These are phyloP conservation scores for Sinosuthora webbiana DNA, from an alignment of 2,113 vertebrate species.

Conservation along the genomic window DNA sequence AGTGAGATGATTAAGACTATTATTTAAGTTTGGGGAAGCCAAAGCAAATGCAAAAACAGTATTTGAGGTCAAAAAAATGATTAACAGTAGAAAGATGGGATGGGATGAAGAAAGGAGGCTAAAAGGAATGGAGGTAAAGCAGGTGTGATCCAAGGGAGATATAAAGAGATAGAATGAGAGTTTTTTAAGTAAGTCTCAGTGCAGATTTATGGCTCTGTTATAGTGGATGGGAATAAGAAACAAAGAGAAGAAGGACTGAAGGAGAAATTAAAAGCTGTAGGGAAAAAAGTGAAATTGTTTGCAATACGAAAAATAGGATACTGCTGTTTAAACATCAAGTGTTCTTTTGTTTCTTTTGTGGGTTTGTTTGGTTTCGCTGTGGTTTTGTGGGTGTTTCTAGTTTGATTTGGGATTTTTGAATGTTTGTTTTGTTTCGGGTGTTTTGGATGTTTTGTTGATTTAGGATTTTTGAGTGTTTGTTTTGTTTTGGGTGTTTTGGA, in stretches of 20 bases:
- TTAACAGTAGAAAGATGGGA: neutral
- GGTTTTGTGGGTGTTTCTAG: neutral
- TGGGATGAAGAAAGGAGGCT: neutral
- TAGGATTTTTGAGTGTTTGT: neutral
- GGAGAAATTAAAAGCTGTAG: neutral
- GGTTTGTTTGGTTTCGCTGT: neutral
- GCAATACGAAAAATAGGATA: neutral
- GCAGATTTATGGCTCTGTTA: neutral
- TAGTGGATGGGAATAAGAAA: neutral
- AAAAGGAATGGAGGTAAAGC: neutral
- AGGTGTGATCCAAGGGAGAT: neutral
- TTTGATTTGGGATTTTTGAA: neutral
- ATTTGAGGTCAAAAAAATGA: neutral
- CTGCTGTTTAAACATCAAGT: neutral
- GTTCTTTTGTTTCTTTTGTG: neutral
- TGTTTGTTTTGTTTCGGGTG: accelerated
- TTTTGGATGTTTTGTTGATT: neutral
- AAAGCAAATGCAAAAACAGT: neutral
- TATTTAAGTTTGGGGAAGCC: neutral
- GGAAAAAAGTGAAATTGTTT: neutral
- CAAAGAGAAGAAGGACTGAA: neutral
- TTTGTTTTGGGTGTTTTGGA: accelerated
- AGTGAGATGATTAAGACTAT: neutral
- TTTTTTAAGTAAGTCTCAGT: neutral
- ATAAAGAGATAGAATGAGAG: neutral